Conservation (phyloP, 2,888 invertebrate genomes). For the Agrochola litura region DNA sequence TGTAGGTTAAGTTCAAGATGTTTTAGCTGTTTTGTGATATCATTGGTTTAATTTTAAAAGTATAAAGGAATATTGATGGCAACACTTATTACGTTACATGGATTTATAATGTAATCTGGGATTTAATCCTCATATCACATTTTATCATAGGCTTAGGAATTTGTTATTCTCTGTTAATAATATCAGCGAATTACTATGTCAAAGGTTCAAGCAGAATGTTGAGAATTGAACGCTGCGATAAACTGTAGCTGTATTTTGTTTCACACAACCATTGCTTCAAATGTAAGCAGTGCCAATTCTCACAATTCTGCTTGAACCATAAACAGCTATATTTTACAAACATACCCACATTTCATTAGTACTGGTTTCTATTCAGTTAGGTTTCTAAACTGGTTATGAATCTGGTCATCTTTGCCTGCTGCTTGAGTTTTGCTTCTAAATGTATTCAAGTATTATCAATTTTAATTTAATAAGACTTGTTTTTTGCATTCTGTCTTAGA, state of each 20-base stretch:
- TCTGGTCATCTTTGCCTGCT: neutral
- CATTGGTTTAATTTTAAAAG: neutral
- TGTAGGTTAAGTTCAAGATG: slow-evolving; percentile 61
- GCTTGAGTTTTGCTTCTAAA: neutral
- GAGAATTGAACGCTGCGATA: neutral
- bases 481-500: neutral
- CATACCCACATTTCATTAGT: neutral
- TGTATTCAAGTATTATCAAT: neutral
- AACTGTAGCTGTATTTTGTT: slow-evolving; percentile 15
- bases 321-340: slow-evolving; percentile 29
- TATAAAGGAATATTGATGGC: neutral
- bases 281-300: neutral
- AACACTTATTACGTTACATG: neutral
- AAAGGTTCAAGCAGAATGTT: neutral
- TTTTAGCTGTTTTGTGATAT: slow-evolving; percentile 20
- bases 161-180: neutral
- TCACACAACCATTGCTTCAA: neutral
- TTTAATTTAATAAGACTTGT: neutral
- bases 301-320: neutral
- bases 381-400: neutral
- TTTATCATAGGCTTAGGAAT: neutral
- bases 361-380: neutral
- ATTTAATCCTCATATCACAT: slow-evolving; percentile 6
- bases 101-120: neutral
- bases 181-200: neutral